A percentile compares a stretch with the other conserved stretches of the same genome.
Evolutionary conservation across 2,113 vertebrate species (phyloP).

Genomic region (Halcyon malimbica): DNA sequence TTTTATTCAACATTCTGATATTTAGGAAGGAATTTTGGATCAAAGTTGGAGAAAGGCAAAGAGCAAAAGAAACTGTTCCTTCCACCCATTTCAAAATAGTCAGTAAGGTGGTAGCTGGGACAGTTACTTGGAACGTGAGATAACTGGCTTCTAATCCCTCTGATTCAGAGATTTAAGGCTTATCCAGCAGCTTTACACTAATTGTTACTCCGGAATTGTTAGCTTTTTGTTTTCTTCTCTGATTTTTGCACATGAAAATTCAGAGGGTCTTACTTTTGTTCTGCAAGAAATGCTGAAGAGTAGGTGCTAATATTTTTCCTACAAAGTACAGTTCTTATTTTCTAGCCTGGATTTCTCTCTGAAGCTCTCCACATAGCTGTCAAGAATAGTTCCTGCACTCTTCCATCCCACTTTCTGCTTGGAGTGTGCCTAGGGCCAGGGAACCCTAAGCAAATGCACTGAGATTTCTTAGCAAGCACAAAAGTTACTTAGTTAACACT

Average conservation of each 20-base stretch:
- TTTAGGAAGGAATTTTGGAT: not conserved
- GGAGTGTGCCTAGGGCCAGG: not conserved
- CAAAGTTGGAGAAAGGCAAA: not conserved
- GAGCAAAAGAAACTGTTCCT: not conserved
- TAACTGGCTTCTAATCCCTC: not conserved
- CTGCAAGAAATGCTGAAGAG: not conserved
- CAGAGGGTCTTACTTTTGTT: not conserved
- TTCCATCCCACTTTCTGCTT: not conserved
- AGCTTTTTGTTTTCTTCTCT: not conserved
- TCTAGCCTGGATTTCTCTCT: not conserved
- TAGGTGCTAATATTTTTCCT: not conserved
- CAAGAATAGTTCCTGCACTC: not conserved
- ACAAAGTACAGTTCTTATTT: not conserved
- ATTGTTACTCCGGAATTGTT: slow-evolving; percentile 2
- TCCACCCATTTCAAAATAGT: not conserved
- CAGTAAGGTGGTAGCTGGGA: not conserved
- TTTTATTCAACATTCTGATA: not conserved
- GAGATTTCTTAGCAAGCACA: not conserved
- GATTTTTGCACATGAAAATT: not conserved
- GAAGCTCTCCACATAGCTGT: not conserved
- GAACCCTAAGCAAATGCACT: not conserved
- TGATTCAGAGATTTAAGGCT: slow-evolving; percentile 6
- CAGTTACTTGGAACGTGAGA: not conserved
- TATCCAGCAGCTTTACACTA: not conserved
- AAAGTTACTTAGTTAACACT: not conserved